Evolutionary conservation across 2,888 invertebrate species (phyloP).

Genomic region (Polymixis lichenea): DNA sequence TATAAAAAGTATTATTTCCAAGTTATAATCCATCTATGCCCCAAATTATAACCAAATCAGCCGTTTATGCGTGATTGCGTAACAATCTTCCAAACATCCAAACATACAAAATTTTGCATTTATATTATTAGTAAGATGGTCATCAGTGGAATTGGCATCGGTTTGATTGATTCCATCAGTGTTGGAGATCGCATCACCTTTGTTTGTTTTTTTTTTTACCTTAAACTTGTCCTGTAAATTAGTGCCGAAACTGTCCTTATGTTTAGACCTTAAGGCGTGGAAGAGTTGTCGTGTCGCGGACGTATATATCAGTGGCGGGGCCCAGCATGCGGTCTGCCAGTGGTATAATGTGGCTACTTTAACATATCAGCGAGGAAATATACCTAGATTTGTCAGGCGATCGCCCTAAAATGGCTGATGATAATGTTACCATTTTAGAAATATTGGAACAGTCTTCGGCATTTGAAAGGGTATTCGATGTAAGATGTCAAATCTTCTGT

Average conservation of each 20-base stretch:
- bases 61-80: no score
- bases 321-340: slow-evolving; percentile 59
- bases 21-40: no score
- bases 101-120: neutral
- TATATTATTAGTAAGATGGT: no score
- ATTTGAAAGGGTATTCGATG: neutral
- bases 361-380: slow-evolving; percentile 66
- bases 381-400: slow-evolving; percentile 71
- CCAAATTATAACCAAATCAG: no score
- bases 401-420: slow-evolving; percentile 54
- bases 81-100: neutral
- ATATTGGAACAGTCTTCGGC: neutral
- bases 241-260: slow-evolving; percentile 17
- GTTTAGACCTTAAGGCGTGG: slow-evolving; percentile 44
- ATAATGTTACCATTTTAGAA: slow-evolving; percentile 22
- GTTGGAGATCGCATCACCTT: neutral
- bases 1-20: no score
- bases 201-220: neutral
- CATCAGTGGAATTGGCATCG: no score
- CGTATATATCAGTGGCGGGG: slow-evolving; percentile 62
- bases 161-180: no score
- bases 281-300: slow-evolving; percentile 66
- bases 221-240: neutral
- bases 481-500: neutral
- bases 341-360: slow-evolving; percentile 65